phyloP scores from a whole-genome alignment of 2,888 invertebrate genomes.

The Clanis bilineata region DNA sequence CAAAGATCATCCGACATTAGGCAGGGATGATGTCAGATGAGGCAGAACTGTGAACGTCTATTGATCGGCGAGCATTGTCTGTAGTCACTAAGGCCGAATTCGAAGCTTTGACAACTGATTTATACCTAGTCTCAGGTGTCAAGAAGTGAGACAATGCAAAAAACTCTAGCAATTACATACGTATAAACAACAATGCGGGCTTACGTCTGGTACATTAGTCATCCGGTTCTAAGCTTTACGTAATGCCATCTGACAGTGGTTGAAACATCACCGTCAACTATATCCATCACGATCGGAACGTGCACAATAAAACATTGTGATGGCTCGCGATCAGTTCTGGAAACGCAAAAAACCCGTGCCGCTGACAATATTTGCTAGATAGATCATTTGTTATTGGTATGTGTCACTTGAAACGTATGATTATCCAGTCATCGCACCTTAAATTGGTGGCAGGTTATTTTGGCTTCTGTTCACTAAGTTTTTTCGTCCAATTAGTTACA shows the following conservation, averaged over 20 bases:
- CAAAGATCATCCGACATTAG: conserved; percentile 52
- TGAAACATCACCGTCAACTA: conserved; percentile 47
- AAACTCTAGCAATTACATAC: conserved; percentile 63
- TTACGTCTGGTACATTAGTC: conserved; percentile 64
- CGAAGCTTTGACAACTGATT: conserved; percentile 75
- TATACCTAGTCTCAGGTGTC: conserved; percentile 71
- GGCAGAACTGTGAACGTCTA: conserved; percentile 54
- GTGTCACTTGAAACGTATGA: conserved; percentile 39
- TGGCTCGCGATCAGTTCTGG: conserved; percentile 41
- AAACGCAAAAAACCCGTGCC: conserved; percentile 40
- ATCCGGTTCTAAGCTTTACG: conserved; percentile 53
- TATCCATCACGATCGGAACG: conserved; percentile 44
- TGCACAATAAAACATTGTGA: conserved; percentile 39
- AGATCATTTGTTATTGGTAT: conserved; percentile 50
- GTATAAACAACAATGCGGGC: conserved; percentile 59
- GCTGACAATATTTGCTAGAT: conserved; percentile 48
- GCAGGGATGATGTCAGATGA: conserved; percentile 56
- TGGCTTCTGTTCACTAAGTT: conserved; percentile 47
- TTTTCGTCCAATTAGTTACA: conserved; percentile 35
- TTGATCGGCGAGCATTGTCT: conserved; percentile 63
- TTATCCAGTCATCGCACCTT: conserved; percentile 45
- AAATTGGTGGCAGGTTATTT: conserved; percentile 40
- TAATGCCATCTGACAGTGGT: conserved; percentile 54
- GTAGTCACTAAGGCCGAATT: conserved; percentile 50
- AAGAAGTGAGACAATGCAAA: conserved; percentile 59